A percentile compares a stretch with the other conserved stretches of the same genome.
phyloP scores from a whole-genome alignment of 92 coral and sea anemone species.

The Anthopleura xanthogrammica region DNA sequence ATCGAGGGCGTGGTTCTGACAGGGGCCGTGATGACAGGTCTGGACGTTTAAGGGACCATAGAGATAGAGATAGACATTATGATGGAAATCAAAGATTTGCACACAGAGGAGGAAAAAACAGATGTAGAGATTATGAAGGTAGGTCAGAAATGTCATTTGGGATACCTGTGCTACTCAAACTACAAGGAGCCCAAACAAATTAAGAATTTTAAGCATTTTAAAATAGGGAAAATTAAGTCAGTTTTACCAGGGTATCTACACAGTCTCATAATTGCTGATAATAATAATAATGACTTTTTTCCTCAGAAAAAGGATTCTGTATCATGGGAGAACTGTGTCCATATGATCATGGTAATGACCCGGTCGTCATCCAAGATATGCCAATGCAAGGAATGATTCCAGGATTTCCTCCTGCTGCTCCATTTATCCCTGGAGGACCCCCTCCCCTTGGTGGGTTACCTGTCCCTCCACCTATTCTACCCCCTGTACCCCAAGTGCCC shows the following conservation, averaged over 20 bases:
- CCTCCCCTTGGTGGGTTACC: conserved; percentile 64
- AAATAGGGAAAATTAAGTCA: not conserved
- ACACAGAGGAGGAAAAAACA: conserved; percentile 57
- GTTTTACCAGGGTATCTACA: not conserved
- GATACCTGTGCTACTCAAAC: not conserved
- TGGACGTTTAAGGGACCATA: conserved; percentile 28
- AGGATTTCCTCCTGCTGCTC: conserved; percentile 53
- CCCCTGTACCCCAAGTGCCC: conserved; percentile 49
- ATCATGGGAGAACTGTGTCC: conserved; percentile 98
- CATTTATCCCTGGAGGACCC: conserved; percentile 77
- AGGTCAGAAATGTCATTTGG: not conserved
- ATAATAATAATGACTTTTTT: not conserved
- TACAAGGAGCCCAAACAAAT: conserved; percentile 4
- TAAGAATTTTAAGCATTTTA: not conserved
- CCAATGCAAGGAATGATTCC: conserved; percentile 89
- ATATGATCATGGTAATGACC: conserved; percentile 98
- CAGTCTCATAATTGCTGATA: not conserved
- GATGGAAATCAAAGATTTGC: conserved; percentile 53
- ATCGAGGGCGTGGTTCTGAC: conserved; percentile 33
- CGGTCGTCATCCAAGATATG: conserved; percentile 89
- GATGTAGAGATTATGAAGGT: conserved; percentile 99
- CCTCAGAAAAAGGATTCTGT: conserved; percentile 93
- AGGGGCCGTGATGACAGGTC: conserved; percentile 40
- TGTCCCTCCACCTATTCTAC: conserved; percentile 58
- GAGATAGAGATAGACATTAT: conserved; percentile 46